Conservation (phyloP, 2,797 vertebrate genomes). For the Xiphophorus birchmanni region DNA sequence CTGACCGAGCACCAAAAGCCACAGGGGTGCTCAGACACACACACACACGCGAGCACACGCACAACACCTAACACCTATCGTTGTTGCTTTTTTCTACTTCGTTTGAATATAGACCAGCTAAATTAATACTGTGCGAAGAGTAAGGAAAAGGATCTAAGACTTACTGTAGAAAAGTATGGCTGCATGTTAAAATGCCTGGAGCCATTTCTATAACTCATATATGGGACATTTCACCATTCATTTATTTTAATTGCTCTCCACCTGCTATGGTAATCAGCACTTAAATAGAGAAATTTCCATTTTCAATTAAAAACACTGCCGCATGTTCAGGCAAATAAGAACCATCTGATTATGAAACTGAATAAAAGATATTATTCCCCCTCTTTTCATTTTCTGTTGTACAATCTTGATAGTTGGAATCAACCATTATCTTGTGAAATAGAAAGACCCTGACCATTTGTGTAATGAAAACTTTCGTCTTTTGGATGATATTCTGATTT, state of each 20-base stretch:
- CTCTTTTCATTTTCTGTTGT: slow-evolving; percentile 7
- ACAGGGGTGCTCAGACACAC: slow-evolving; percentile 12
- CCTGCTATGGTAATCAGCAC: slow-evolving; percentile 77
- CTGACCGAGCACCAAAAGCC: slow-evolving; percentile 22
- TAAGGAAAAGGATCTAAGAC: slow-evolving; percentile 35
- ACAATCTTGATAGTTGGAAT: slow-evolving; percentile 23
- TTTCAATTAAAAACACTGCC: slow-evolving; percentile 76
- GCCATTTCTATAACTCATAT: slow-evolving; percentile 58
- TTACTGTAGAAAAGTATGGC: slow-evolving; percentile 39
- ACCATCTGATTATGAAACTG: slow-evolving; percentile 50
- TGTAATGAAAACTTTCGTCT: neutral
- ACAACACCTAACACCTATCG: slow-evolving; percentile 3
- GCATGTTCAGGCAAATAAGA: slow-evolving; percentile 55
- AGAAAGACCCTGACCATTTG: neutral
- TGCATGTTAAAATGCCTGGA: slow-evolving; percentile 43
- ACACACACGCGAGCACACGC: neutral
- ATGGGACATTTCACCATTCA: slow-evolving; percentile 68
- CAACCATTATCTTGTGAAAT: neutral
- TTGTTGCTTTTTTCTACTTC: slow-evolving; percentile 27
- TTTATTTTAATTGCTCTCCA: slow-evolving; percentile 80
- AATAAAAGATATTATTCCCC: slow-evolving; percentile 46
- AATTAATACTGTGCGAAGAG: slow-evolving; percentile 48
- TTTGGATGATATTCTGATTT: neutral
- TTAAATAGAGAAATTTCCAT: slow-evolving; percentile 81
- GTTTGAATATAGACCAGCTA: slow-evolving; percentile 61